Evolutionary conservation across 2,113 vertebrate species (phyloP).

Genomic region (Colius striatus): DNA sequence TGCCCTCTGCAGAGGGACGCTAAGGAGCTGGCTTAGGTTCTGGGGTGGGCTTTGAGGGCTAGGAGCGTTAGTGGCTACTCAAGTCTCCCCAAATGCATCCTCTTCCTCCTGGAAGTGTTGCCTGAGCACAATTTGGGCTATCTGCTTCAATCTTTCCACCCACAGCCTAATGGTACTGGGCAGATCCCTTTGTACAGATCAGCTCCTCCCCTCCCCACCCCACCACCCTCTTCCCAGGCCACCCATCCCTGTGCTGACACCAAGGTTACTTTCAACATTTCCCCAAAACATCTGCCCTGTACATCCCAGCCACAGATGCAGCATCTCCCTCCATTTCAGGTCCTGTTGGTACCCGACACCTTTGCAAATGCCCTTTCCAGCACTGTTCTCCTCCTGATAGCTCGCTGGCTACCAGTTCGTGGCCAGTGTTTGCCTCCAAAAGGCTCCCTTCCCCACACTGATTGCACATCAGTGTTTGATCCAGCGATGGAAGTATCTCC

Average conservation of each 20-base stretch:
- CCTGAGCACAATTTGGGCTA: too few relatives aligned
- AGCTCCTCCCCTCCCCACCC: rapidly evolving
- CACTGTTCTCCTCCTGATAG: rapidly evolving
- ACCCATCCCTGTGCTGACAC: rapidly evolving
- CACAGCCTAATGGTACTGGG: neutral
- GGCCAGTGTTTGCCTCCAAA: rapidly evolving
- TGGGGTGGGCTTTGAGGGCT: rapidly evolving
- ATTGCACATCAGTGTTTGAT: rapidly evolving
- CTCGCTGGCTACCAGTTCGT: neutral
- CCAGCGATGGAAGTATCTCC: neutral
- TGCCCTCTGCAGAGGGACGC: rapidly evolving
- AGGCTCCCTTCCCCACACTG: rapidly evolving
- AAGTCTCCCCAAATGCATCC: rapidly evolving
- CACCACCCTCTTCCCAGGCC: rapidly evolving
- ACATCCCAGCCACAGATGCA: neutral
- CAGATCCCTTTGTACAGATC: too few relatives aligned
- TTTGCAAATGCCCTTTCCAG: neutral
- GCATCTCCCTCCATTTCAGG: neutral
- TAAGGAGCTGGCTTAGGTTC: rapidly evolving
- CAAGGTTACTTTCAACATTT: too few relatives aligned
- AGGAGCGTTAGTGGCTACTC: rapidly evolving
- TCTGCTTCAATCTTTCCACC: neutral
- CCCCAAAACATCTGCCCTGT: neutral
- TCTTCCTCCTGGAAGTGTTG: rapidly evolving
- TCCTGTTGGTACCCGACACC: rapidly evolving